Evolutionary conservation across 2,797 vertebrate genomes (phyloP), one percentile per base, ranked within the genome.

Genomic region (Nyctalus aviator): DNA sequence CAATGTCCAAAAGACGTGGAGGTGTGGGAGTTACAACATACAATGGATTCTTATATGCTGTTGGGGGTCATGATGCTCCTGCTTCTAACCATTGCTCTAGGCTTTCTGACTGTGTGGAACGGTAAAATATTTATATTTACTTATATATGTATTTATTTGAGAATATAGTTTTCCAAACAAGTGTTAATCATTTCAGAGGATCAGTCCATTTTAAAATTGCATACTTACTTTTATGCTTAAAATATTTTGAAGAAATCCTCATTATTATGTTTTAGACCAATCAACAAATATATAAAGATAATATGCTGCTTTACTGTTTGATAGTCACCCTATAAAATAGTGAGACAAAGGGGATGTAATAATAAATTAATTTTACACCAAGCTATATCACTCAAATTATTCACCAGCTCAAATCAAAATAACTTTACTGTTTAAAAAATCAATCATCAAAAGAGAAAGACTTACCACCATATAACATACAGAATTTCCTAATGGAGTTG

Each of bases 11-110:
- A 97, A 98, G 99, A 94, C 98, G 99, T 95, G 99, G 99, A 0
- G 99, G 99, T 0, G 99, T 99, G 8, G 99, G 99, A 0, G 99
- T 99, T 94, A 99, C 99, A 0, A 99, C 99, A 0, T 99, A 99
- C 98, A 99, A 99, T 57, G 99, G 99, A 93, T 99, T 99, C 94
- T 93, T 99, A 72, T 99, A 99, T 10, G 99, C 99, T 0, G 99
- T 99, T 17, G 99, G 99, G n/a, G 99, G 99, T 90, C 99, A 99
- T 0, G 99, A 99, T 35, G 99, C 99, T 18, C 99, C 99, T 4
- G 99, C 99, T 50, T 99, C 99, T 96, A 99, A 99, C 97, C 99
- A 99, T 97, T 99, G 99, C 92, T 99, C 99, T 48, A 98, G 99
- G 30, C 99, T 99, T 69, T 99, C 99, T 0, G 99, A 99, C 94